These are phyloP conservation scores for Pristionchus japonicus DNA, from an alignment of 2,888 invertebrate genomes.

Conservation along the genomic window DNA sequence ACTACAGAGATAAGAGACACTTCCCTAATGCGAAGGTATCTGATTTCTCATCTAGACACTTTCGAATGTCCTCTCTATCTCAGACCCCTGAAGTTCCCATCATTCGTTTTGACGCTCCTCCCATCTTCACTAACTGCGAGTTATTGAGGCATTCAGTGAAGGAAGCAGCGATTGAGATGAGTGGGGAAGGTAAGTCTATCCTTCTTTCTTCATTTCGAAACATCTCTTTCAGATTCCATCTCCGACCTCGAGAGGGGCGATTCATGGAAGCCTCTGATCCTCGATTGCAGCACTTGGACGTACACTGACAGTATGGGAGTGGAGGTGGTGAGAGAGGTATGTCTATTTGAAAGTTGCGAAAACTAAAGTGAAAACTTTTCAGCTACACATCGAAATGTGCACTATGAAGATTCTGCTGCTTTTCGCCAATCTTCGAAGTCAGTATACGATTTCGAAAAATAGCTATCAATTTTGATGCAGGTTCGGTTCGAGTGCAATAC, in stretches of 20 bases:
- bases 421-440: conserved; percentile 59
- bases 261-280: conserved; percentile 54
- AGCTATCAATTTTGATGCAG: too few relatives aligned
- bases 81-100: conserved; percentile 70
- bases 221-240: background rate
- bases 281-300: conserved; percentile 63
- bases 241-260: background rate
- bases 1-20: conserved; percentile 48
- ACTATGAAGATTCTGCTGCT: conserved; percentile 50
- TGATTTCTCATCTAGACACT: background rate
- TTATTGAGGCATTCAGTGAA: conserved; percentile 72
- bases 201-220: background rate
- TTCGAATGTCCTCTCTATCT: background rate
- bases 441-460: conserved; percentile 10
- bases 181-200: background rate
- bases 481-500: conserved; percentile 57
- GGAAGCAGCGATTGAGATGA: conserved; percentile 35
- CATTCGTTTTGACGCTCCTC: conserved; percentile 77
- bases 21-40: conserved; percentile 32
- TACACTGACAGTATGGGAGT: conserved; percentile 69
- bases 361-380: too few relatives aligned
- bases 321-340: conserved; percentile 59
- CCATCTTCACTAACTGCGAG: conserved; percentile 77
- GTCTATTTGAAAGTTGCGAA: too few relatives aligned
- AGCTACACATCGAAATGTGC: conserved; percentile 53